phyloP scores from a whole-genome alignment of 2,888 invertebrate species.

The Ochropacha duplaris region DNA sequence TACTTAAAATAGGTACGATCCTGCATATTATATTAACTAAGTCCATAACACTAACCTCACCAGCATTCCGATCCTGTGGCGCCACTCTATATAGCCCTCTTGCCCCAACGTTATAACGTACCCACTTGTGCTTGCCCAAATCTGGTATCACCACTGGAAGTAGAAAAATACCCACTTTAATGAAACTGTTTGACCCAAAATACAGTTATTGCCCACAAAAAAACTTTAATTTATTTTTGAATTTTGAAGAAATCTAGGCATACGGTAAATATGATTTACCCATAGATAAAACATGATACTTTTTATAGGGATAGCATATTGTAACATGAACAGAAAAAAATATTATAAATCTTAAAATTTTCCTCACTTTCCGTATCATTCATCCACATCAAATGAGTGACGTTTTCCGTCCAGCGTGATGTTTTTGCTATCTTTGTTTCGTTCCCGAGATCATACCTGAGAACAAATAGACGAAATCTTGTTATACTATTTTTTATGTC shows the following conservation, averaged over 20 bases:
- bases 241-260: too few relatives aligned
- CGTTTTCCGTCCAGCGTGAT: constrained; percentile 64
- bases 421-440: constrained; percentile 41
- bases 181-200: neutral
- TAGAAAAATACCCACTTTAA: neutral
- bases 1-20: too few relatives aligned
- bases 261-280: too few relatives aligned
- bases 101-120: constrained; percentile 93
- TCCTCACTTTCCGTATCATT: constrained; percentile 89
- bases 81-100: constrained; percentile 92
- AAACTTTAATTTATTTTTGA: too few relatives aligned
- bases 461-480: constrained; percentile 14
- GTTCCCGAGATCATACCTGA: constrained; percentile 62
- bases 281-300: too few relatives aligned
- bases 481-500: too few relatives aligned
- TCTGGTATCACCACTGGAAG: constrained; percentile 71
- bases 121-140: constrained; percentile 87
- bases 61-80: constrained; percentile 86
- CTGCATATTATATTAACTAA: neutral
- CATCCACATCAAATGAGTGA: constrained; percentile 87
- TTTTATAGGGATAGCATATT: too few relatives aligned
- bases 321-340: too few relatives aligned
- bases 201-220: neutral
- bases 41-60: constrained; percentile 52
- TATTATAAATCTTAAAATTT: neutral